Conservation (phyloP, 2,113 vertebrate species). For the Bufo bufo region DNA sequence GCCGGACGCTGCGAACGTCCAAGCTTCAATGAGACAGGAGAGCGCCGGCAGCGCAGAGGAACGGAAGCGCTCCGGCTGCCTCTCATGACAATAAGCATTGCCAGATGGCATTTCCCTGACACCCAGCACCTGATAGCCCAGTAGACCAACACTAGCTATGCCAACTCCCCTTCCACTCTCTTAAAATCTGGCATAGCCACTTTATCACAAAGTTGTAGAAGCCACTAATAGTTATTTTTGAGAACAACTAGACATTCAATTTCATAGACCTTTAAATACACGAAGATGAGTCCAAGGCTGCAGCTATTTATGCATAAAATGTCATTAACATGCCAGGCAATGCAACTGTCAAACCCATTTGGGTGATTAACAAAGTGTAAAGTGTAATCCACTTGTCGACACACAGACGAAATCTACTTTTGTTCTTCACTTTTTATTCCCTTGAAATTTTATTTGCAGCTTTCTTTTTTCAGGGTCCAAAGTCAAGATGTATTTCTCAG, state of each 20-base stretch:
- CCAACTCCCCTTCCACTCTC: background rate
- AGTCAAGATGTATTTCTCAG: conserved; percentile 29
- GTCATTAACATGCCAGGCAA: background rate
- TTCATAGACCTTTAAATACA: background rate
- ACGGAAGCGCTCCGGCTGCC: too few species aligned
- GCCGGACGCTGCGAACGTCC: too few species aligned
- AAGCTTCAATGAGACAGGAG: too few species aligned
- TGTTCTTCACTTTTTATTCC: background rate
- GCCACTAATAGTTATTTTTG: background rate
- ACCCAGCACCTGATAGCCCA: too few species aligned
- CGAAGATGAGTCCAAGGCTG: background rate
- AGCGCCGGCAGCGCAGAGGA: too few species aligned
- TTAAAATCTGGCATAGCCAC: too few species aligned
- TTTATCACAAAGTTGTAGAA: too few species aligned
- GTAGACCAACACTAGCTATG: too few species aligned
- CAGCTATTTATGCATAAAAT: background rate
- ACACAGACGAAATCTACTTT: background rate
- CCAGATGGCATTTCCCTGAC: too few species aligned
- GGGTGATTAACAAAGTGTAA: conserved; percentile 4
- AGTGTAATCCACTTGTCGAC: conserved; percentile 8
- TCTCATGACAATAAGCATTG: too few species aligned
- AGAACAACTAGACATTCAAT: background rate
- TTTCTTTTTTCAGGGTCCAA: conserved; percentile 16
- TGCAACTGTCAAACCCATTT: background rate
- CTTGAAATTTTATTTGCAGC: conserved; percentile 18